phyloP scores from a whole-genome alignment of 2,888 invertebrate species.

The Elysia crispata region DNA sequence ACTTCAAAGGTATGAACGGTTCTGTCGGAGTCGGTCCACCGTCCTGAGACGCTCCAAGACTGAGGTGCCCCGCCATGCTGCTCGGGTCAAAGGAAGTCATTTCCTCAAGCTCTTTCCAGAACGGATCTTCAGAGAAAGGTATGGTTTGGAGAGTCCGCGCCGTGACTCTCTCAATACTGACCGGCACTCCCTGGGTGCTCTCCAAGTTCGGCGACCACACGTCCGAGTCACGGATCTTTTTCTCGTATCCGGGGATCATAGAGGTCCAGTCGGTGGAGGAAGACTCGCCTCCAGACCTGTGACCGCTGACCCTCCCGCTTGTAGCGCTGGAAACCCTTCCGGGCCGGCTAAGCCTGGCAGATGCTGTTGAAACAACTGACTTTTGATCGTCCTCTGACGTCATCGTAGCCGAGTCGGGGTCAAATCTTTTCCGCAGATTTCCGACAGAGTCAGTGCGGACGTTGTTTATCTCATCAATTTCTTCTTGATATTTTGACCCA shows the following conservation, averaged over 20 bases:
- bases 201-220: conserved; percentile 73
- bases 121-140: conserved; percentile 71
- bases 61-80: conserved; percentile 47
- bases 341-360: conserved; percentile 38
- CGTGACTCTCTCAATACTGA: conserved; percentile 70
- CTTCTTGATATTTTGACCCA: conserved; percentile 63
- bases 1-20: conserved; percentile 10
- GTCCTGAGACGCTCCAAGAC: conserved; percentile 23
- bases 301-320: conserved; percentile 18
- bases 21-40: neutral
- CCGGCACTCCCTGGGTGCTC: conserved; percentile 64
- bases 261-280: conserved; percentile 47
- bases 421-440: conserved; percentile 48
- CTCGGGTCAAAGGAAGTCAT: conserved; percentile 66
- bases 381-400: conserved; percentile 48
- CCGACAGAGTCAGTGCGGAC: conserved; percentile 48
- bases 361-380: conserved; percentile 40
- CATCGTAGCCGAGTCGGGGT: conserved; percentile 33
- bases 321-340: conserved; percentile 47
- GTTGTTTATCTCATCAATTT: conserved; percentile 50
- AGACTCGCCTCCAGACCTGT: conserved; percentile 18
- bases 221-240: conserved; percentile 57
- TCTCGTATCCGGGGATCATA: conserved; percentile 53
- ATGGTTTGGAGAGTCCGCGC: conserved; percentile 72
- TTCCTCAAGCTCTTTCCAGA: conserved; percentile 71